phyloP scores from a whole-genome alignment of 2,888 invertebrate genomes.

The Perizoma flavofasciatum region DNA sequence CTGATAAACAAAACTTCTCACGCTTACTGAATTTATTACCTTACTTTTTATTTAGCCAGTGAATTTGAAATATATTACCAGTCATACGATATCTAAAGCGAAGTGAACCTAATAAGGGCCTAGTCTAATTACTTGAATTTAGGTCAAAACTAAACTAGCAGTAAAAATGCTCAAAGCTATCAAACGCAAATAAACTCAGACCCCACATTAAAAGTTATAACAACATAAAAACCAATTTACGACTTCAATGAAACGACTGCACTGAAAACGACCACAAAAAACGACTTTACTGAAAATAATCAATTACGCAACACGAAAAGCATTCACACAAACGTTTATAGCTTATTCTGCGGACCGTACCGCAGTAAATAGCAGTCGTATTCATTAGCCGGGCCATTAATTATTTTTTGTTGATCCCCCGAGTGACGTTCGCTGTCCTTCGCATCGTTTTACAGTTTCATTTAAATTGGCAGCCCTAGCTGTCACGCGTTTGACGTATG shows the following conservation, averaged over 20 bases:
- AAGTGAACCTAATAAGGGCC: no score
- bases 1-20: no score
- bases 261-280: constrained; percentile 33
- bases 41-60: no score
- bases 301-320: constrained; percentile 31
- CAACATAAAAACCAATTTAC: constrained; percentile 25
- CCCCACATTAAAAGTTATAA: constrained; percentile 29
- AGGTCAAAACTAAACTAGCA: constrained; percentile 1
- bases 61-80: no score
- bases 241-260: constrained; percentile 23
- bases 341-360: constrained; percentile 40
- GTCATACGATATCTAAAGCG: no score
- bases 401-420: constrained; percentile 76
- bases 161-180: constrained; percentile 18
- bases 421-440: constrained; percentile 58
- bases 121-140: background rate
- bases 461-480: constrained; percentile 65
- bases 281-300: constrained; percentile 29
- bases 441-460: constrained; percentile 61
- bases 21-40: no score
- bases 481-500: constrained; percentile 46
- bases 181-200: constrained; percentile 27
- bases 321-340: constrained; percentile 33
- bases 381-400: constrained; percentile 77
- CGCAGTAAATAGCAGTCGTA: constrained; percentile 59